Evolutionary conservation across 1,140 invertebrate species (phyloP).

Genomic region (Berghia stephanieae): DNA sequence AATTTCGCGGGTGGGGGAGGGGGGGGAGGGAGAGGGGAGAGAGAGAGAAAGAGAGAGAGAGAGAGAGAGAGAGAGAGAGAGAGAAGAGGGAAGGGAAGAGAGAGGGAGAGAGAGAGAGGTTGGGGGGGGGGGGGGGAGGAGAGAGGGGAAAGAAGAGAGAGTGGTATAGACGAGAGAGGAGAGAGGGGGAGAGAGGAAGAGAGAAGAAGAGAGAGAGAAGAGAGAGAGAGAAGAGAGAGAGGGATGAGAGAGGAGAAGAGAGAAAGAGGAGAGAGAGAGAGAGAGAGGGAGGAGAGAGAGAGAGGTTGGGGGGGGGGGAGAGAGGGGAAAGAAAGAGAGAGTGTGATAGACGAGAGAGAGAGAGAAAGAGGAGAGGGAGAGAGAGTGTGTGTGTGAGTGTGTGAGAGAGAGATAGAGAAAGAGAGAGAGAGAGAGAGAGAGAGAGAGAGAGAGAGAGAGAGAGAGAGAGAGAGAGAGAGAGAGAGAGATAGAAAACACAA

Average conservation of each 20-base stretch:
- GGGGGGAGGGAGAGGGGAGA: neutral
- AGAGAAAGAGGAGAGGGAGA: neutral
- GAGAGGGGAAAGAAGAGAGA: neutral
- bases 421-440: conserved; percentile 24
- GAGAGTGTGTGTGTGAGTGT: conserved; percentile 3
- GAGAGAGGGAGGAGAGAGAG: neutral
- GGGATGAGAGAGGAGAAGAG: neutral
- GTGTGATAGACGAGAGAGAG: neutral
- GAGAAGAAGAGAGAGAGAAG: neutral
- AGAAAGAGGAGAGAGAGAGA: neutral
- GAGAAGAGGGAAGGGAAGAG: neutral
- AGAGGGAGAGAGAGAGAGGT: neutral
- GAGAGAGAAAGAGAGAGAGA: neutral
- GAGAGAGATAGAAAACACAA: no score
- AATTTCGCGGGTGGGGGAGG: neutral
- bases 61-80: conserved; percentile 19
- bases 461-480: no score
- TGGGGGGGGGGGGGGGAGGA: no score
- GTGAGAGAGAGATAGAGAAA: conserved; percentile 19
- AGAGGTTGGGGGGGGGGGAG: neutral
- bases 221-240: neutral
- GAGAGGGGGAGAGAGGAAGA: neutral
- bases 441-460: neutral
- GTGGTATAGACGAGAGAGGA: neutral
- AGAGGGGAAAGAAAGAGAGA: conserved; percentile 1